Percentiles rank a stretch among this genome's conserved stretches.
Conservation (phyloP, 1,140 invertebrate genomes). For the Medauroidea extradentata region DNA sequence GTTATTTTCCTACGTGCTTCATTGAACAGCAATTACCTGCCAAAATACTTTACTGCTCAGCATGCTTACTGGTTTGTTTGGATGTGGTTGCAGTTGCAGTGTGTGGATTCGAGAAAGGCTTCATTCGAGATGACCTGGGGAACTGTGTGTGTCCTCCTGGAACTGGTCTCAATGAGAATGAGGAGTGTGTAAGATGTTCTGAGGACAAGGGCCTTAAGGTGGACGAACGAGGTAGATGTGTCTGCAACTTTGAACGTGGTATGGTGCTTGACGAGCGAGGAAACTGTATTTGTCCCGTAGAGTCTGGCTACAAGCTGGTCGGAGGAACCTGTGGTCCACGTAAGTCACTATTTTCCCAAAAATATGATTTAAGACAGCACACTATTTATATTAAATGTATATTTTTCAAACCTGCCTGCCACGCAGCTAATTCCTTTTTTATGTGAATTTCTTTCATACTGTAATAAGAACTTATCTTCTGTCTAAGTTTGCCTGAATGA, state of each 20-base stretch:
- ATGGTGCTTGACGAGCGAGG: conserved; percentile 68
- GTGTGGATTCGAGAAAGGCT: conserved; percentile 68
- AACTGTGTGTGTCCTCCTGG: conserved; percentile 71
- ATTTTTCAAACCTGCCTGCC: too few relatives aligned
- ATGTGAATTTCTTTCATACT: too few relatives aligned
- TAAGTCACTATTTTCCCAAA: conserved; percentile 26
- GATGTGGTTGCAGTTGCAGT: conserved; percentile 47
- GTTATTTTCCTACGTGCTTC: too few relatives aligned
- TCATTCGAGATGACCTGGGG: conserved; percentile 60
- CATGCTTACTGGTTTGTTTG: too few relatives aligned
- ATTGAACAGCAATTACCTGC: too few relatives aligned
- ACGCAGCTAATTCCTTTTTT: too few relatives aligned
- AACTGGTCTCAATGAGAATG: conserved; percentile 67
- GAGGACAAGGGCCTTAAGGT: conserved; percentile 66
- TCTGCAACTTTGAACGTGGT: conserved; percentile 71
- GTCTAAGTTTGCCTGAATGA: too few relatives aligned
- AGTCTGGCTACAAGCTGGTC: conserved; percentile 60
- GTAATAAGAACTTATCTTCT: too few relatives aligned
- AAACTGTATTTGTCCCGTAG: conserved; percentile 70
- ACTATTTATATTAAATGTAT: too few relatives aligned
- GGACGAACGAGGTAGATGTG: conserved; percentile 70
- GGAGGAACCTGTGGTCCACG: conserved; percentile 60
- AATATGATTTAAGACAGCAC: too few relatives aligned
- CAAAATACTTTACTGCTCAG: too few relatives aligned
- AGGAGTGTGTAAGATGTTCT: conserved; percentile 69